Conservation (phyloP, 2,888 invertebrate species). For the Cyrtodaria siliqua region DNA sequence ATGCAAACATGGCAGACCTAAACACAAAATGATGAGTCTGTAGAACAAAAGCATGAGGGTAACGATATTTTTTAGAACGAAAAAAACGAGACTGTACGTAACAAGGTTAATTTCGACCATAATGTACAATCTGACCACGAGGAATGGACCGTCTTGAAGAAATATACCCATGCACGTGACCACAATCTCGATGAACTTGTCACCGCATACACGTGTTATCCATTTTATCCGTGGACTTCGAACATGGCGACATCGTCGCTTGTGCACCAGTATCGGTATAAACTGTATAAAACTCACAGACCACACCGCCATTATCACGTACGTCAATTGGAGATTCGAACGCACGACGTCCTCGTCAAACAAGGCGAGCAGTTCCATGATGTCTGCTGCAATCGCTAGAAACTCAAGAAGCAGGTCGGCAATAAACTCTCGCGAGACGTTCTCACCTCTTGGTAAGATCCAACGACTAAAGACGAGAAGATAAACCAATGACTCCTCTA, state of each 20-base stretch:
- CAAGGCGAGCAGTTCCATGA: constrained; percentile 76
- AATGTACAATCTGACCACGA: constrained; percentile 89
- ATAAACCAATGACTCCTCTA: constrained; percentile 67
- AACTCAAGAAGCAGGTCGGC: constrained; percentile 83
- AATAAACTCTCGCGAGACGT: constrained; percentile 80
- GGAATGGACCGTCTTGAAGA: constrained; percentile 77
- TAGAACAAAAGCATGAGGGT: constrained; percentile 74
- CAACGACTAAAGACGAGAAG: constrained; percentile 66
- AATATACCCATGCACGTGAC: constrained; percentile 63
- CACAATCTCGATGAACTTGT: constrained; percentile 56
- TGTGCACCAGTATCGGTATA: constrained; percentile 76
- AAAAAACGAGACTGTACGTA: constrained; percentile 82
- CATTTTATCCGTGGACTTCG: constrained; percentile 26
- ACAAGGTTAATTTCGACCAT: constrained; percentile 91
- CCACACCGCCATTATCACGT: constrained; percentile 81
- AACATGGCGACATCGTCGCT: constrained; percentile 41
- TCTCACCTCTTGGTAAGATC: constrained; percentile 63
- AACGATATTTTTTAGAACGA: constrained; percentile 77
- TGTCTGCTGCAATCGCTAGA: constrained; percentile 83
- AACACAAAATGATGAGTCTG: constrained; percentile 64
- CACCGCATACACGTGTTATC: constrained; percentile 38
- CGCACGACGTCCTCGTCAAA: constrained; percentile 73
- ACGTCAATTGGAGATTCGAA: constrained; percentile 77
- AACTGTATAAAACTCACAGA: constrained; percentile 84
- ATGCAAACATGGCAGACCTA: constrained; percentile 42